Base-by-base conservation (phyloP, 2,113 vertebrate species). In the Oncorhynchus keta region DNA sequence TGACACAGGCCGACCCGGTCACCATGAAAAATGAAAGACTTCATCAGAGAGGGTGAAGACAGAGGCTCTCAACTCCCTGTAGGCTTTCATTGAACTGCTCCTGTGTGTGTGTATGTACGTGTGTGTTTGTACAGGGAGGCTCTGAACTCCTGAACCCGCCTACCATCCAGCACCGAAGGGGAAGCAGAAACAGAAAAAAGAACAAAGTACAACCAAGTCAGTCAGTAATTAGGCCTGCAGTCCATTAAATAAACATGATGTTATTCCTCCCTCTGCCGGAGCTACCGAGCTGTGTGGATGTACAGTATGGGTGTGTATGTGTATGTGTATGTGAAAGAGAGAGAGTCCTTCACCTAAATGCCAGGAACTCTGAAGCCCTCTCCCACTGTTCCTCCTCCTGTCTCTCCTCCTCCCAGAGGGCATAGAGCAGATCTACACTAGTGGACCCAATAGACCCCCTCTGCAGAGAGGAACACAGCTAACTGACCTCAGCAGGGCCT, bases 231-330 rank as follows among this genome's bases (percentile, higher is more conserved):
- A 93, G 90, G 84, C 89, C 74, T 84, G 81, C n/a, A 16, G 73
- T 79, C 84, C 82, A 89, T 93, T 85, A 93, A 93, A 91, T 90
- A 94, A 93, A 90, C 79, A 90, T 85, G 89, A 86, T 92, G 89
- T 89, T 90, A 55, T 55, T 55, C 51, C 51, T 55, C 51, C 51
- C 14, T 55, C 16, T 18, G 16, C 51, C 16, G 14, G 51, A 55
- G 51, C 84, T 77, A 77, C 76, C 68, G 62, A 32, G 76, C 85
- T 22, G 83, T 35, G 32, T 35, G 70, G 22, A 2, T 45, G 39
- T 45, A 39, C 39, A 39, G 39, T 45, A 2, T 45, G 88, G 77
- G 70, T 26, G 75, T 86, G 83, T 87, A 78, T 83, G 35, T 86
- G 83, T 87, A 78, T 83, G 35, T 7, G 39, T 45, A 1, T 45